Conservation (phyloP, 2,113 vertebrate genomes). For the Dasyprocta punctata region DNA sequence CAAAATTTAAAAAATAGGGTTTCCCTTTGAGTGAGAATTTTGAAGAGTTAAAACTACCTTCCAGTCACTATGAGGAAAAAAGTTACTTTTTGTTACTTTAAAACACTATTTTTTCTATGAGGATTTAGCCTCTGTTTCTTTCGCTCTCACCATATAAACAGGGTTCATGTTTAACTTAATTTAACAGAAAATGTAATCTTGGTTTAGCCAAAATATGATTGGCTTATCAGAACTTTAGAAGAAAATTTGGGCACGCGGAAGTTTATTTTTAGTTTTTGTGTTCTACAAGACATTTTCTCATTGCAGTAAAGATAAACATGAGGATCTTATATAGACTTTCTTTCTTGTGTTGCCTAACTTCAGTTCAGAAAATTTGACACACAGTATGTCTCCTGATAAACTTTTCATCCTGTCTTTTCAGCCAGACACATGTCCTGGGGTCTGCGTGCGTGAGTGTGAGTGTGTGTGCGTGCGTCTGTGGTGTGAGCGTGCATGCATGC, state of each 20-base stretch:
- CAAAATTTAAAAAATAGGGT: neutral
- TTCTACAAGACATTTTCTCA: neutral
- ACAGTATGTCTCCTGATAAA: fast-evolving
- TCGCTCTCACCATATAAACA: neutral
- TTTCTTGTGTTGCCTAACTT: neutral
- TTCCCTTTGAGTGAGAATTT: neutral
- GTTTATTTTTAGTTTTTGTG: neutral
- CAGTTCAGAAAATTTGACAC: neutral
- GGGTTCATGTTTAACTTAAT: neutral
- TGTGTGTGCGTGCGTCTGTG: no score
- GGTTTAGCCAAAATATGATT: neutral
- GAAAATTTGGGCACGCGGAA: neutral
- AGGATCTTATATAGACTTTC: neutral
- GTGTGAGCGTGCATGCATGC: neutral
- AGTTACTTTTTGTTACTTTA: neutral
- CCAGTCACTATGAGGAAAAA: neutral
- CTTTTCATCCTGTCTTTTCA: neutral
- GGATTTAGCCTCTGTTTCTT: fast-evolving
- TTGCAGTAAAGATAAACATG: neutral
- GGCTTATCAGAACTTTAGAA: neutral
- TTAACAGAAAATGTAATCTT: neutral
- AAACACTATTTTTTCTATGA: neutral
- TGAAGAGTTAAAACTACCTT: neutral
- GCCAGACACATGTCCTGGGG: neutral
- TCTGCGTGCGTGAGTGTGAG: no score